A percentile compares a stretch with the other conserved stretches of the same genome.
Evolutionary conservation across 1,140 invertebrate species (phyloP).

Genomic region (Bombus polaris): DNA sequence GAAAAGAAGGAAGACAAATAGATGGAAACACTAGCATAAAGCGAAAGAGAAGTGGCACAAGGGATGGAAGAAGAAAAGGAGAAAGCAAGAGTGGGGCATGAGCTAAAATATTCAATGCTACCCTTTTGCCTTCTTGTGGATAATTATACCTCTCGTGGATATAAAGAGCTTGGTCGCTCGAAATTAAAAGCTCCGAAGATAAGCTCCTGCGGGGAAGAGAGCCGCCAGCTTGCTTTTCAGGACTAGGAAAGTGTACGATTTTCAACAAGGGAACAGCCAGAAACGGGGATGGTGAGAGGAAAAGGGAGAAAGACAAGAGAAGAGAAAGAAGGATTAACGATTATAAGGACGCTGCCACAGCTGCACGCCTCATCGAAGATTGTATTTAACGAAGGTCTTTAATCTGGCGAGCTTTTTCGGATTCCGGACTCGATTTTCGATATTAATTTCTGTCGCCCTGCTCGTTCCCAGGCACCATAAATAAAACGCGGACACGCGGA

Average conservation of each 20-base stretch:
- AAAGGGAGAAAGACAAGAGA: not conserved
- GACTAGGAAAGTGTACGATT: conserved; percentile 28
- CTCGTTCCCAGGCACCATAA: not conserved
- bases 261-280: conserved; percentile 26
- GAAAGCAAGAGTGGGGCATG: conserved; percentile 13
- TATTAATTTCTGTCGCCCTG: conserved; percentile 22
- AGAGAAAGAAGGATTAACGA: not conserved
- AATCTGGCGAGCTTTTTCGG: conserved; percentile 24
- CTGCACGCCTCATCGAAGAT: conserved; percentile 44
- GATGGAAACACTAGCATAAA: conserved; percentile 3
- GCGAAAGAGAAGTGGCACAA: not conserved
- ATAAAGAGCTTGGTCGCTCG: conserved; percentile 65
- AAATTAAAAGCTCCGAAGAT: conserved; percentile 71
- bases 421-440: conserved; percentile 12
- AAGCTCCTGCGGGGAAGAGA: conserved; percentile 47
- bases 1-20: not conserved
- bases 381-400: conserved; percentile 33
- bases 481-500: not conserved
- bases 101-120: conserved; percentile 75
- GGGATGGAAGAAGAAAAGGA: not conserved
- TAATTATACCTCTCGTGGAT: conserved; percentile 73
- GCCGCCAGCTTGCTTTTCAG: conserved; percentile 36
- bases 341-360: conserved; percentile 21
- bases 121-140: conserved; percentile 61
- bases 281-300: not conserved